A percentile compares a stretch with the other conserved stretches of the same genome.
These are phyloP conservation scores for Crotalus tigris DNA, from an alignment of 2,113 vertebrate species.

Conservation along the genomic window DNA sequence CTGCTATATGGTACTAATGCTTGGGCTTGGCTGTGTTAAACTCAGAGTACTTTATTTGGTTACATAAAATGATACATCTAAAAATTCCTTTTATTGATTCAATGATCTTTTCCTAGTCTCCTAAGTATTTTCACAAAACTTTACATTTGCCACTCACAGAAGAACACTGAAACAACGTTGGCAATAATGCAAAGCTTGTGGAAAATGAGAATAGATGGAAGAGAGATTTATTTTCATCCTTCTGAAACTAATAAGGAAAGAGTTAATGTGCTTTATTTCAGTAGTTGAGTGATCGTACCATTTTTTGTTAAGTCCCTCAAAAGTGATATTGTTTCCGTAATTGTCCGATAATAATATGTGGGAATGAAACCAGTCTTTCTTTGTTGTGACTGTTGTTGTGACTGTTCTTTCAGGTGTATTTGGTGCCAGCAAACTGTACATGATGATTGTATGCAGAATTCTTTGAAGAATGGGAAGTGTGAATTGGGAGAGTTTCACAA, in stretches of 20 bases:
- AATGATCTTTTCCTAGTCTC: neutral
- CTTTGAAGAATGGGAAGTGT: slow-evolving; percentile 73
- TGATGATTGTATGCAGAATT: slow-evolving; percentile 83
- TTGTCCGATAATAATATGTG: fast-evolving
- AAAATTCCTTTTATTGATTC: neutral
- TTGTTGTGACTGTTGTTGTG: neutral
- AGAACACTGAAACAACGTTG: neutral
- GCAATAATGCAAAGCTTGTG: neutral
- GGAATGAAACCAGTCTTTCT: neutral
- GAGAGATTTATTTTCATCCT: neutral
- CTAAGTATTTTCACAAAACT: neutral
- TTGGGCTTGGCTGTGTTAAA: neutral
- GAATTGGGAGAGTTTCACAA: slow-evolving; percentile 89
- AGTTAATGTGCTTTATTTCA: neutral
- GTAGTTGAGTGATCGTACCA: neutral
- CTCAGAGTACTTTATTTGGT: neutral
- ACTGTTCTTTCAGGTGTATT: slow-evolving; percentile 75
- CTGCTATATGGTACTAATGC: neutral
- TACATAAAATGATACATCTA: neutral
- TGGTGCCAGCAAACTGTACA: slow-evolving; percentile 95
- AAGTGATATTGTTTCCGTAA: neutral
- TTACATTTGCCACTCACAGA: neutral
- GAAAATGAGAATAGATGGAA: neutral
- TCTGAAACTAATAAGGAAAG: neutral
- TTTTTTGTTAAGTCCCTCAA: neutral